Base-by-base conservation (phyloP, 2,797 vertebrate species). In the Tapera naevia region DNA sequence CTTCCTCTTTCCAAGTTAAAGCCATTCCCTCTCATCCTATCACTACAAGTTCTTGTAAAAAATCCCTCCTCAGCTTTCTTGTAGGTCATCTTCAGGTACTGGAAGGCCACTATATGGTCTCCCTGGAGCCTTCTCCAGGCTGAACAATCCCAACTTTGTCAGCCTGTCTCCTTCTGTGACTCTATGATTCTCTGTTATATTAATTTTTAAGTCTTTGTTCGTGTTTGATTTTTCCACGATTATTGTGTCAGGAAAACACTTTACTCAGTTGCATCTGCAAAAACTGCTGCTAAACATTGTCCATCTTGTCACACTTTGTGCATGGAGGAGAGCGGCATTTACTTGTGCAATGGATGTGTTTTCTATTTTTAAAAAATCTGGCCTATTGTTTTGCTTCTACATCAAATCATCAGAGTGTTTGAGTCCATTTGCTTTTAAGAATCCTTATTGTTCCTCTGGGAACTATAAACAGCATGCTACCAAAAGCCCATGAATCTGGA, bases 341-440 rank as follows among this genome's bases (percentile, higher is more conserved):
- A 73, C 74, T 86, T 91, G 67, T 79, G 53, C 70, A 80, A 57
- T 81, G 62, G 58, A 57, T 82, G 13, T 39, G 70, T 84, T 95
- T 93, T 93, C 88, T 92, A 81, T 93, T 96, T 97, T 93, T 76
- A 82, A 89, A 93, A 88, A 56, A 65, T 93, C 74, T 93, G 50
- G 60, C 60, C 89, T n/a, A 93, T 95, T 93, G 86, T 96, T 93
- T 85, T 88, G 4, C 89, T 90, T 73, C 86, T 87, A 71, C 33
- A 90, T 71, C 78, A 93, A 94, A 88, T 90, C 85, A 93, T 62
- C 64, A 53, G 82, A 83, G 64, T 2, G 1, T 94, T 60, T 91
- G 80, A 89, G 45, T 43, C 76, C 92, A 94, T 95, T 92, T 94
- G 94, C 95, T 97, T 95, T 94, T 76, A 89, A 87, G 95, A 91